Base-by-base conservation (phyloP, 2,113 vertebrate genomes). In the Oryzias woworae region DNA sequence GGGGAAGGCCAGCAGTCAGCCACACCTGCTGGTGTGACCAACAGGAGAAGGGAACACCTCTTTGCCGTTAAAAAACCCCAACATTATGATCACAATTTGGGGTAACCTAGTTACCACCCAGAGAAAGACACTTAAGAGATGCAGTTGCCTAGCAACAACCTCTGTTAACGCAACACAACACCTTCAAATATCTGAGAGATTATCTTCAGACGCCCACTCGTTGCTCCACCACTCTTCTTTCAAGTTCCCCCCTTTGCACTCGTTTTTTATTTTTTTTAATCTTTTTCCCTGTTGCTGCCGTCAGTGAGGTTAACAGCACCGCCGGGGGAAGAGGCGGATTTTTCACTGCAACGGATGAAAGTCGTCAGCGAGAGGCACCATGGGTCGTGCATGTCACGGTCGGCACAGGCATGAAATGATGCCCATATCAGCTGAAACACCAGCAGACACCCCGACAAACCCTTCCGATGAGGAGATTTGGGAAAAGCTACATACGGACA, bases 121-220 rank as follows among this genome's bases (percentile, higher is more conserved):
- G 50, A 82, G 54, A 63, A 73, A 61, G 77, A 79, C 71, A 81
- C 67, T 65, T 56, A 83, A 75, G 63, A 36, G 77, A 86, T 89
- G 84, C 68, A 71, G 86, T 88, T 89, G 77, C 89, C 62, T 77
- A 77, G 89, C 87, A 86, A 90, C 89, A 71, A 55, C 58, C 59
- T 62, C 64, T 15, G 18, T 75, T 64, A 76, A 67, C 69, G 81
- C 70, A 79, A 78, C 77, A 72, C 49, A 62, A 82, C 73, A 87
- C 86, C 80, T 80, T 83, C 66, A 68, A 71, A 73, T 66, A 78
- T 81, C 74, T 76, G 69, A 80, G 71, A 77, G 70, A 86, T 86
- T 80, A 80, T 82, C 73, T 76, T 65, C 69, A 72, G 69, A 78
- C 75, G 42, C 83, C 85, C 73, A 86, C 85, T 75, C 78, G 72